These are phyloP conservation scores for Drosophila silvestris DNA, from an alignment of 2,888 invertebrate genomes.

Conservation along the genomic window DNA sequence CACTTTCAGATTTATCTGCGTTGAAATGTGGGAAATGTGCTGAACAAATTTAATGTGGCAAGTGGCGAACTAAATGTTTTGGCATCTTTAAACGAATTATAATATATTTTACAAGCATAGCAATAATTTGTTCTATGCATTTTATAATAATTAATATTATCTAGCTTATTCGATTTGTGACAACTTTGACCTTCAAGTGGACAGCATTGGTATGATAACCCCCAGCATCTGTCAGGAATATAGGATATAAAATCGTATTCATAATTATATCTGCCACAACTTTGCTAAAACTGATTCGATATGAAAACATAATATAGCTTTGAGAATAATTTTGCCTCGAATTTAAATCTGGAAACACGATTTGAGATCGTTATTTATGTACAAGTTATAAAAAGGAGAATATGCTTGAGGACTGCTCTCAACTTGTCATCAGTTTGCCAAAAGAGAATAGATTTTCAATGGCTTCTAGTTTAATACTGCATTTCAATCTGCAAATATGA, in stretches of 20 bases:
- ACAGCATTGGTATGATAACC: background rate
- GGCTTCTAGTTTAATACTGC: no score
- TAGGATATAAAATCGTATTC: background rate
- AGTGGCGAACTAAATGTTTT: conserved; percentile 2
- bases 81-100: conserved; percentile 5
- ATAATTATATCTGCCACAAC: background rate
- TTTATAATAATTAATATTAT: conserved; percentile 51
- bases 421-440: background rate
- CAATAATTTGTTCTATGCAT: background rate
- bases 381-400: no score
- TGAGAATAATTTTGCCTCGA: fast-evolving
- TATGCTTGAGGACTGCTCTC: no score
- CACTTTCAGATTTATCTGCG: background rate
- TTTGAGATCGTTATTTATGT: background rate
- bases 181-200: background rate
- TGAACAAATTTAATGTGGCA: background rate
- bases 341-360: background rate
- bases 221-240: background rate
- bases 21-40: background rate
- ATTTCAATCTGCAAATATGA: background rate
- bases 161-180: conserved; percentile 38
- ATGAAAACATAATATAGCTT: background rate
- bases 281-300: background rate
- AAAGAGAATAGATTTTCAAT: background rate
- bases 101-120: conserved; percentile 6